Conservation (phyloP, 2,113 vertebrate genomes). For the Chaetodon trifascialis region DNA sequence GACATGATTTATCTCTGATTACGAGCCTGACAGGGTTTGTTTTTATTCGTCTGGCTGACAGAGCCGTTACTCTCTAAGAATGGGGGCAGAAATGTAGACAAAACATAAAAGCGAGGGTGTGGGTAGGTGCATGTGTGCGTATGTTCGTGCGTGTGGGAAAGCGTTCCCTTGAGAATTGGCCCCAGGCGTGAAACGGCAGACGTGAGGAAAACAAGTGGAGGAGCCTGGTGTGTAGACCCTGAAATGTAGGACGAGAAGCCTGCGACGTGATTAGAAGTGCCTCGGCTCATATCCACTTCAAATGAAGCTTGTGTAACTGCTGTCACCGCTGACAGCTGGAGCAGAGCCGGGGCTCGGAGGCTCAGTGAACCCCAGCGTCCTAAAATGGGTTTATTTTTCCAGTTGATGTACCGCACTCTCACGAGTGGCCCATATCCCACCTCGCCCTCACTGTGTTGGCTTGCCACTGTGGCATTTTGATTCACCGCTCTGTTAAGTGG, state of each 20-base stretch:
- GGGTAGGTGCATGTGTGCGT: slow-evolving; percentile 32
- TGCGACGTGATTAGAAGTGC: slow-evolving; percentile 31
- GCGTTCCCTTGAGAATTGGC: slow-evolving; percentile 68
- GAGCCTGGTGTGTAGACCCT: slow-evolving; percentile 36
- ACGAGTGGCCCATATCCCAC: neutral
- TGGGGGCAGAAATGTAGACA: slow-evolving; percentile 61
- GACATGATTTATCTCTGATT: slow-evolving; percentile 62
- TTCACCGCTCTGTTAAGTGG: slow-evolving; percentile 24
- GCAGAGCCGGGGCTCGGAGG: neutral
- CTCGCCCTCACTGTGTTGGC: slow-evolving; percentile 2
- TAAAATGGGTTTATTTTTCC: slow-evolving; percentile 26
- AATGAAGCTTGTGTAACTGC: slow-evolving; percentile 41
- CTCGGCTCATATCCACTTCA: slow-evolving; percentile 40
- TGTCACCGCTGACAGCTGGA: slow-evolving; percentile 17
- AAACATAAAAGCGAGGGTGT: slow-evolving; percentile 64
- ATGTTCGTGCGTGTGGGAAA: slow-evolving; percentile 36
- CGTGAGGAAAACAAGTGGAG: slow-evolving; percentile 54
- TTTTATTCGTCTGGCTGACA: slow-evolving; percentile 52
- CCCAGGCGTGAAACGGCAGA: slow-evolving; percentile 61
- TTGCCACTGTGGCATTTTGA: neutral
- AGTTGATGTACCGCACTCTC: slow-evolving; percentile 36
- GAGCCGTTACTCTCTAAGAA: slow-evolving; percentile 49
- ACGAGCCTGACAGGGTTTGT: slow-evolving; percentile 56
- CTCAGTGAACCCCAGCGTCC: slow-evolving; percentile 23
- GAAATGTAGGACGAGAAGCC: slow-evolving; percentile 40